Conservation (phyloP, 2,113 vertebrate genomes). For the Scomber scombrus region DNA sequence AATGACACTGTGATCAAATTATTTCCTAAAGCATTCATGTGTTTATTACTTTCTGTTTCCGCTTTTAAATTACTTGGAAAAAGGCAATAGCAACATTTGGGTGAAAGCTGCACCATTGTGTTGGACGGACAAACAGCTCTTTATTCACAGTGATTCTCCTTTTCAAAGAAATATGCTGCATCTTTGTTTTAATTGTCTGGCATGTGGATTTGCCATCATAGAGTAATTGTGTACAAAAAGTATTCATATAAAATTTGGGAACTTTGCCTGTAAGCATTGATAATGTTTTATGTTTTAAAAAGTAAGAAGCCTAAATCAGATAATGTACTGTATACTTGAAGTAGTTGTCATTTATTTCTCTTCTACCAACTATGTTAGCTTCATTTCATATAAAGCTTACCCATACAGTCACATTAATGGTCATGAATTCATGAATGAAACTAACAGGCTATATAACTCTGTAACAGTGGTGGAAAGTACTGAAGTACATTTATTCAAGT, state of each 20-base stretch:
- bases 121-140: constrained; percentile 52
- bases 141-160: constrained; percentile 47
- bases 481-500: too few species aligned
- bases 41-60: constrained; percentile 4
- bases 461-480: too few species aligned
- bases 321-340: background rate
- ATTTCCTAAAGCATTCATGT: background rate
- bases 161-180: constrained; percentile 49
- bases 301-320: too few species aligned
- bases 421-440: too few species aligned
- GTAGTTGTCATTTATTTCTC: background rate
- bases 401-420: too few species aligned
- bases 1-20: background rate
- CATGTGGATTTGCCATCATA: background rate
- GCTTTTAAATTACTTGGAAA: constrained; percentile 5
- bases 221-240: constrained; percentile 2
- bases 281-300: background rate
- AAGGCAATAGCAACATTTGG: constrained; percentile 9
- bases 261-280: background rate
- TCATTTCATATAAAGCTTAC: too few species aligned
- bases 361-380: background rate
- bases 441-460: too few species aligned
- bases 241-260: constrained; percentile 7
- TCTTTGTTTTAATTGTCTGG: constrained; percentile 50
- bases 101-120: constrained; percentile 52